Base-by-base conservation (phyloP, 37 sponge, comb jelly and placozoan genomes). In the Amphimedon queenslandica region DNA sequence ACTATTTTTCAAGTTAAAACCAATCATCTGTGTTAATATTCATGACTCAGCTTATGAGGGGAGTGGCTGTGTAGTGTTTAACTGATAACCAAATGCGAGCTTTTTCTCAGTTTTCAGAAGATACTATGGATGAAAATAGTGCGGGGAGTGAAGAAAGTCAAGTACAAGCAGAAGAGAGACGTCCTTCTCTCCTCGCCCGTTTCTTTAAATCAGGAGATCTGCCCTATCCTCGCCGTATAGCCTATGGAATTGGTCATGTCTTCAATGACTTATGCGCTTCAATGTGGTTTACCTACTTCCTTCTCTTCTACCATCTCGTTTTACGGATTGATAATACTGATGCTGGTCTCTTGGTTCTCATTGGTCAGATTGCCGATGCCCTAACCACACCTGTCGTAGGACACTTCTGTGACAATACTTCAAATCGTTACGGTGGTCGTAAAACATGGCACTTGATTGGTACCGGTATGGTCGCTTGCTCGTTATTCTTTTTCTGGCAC, bases 271-370 rank as follows among this genome's bases (percentile, higher is more conserved):
- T 97, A 35, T 87, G 89, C 69, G 91, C 98, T 66, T 84, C 92
- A 35, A 88, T 93, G 81, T 97, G 98, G 98, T 97, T 97, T 70
- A 91, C 90, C 25, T 97, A 97, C 69, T 73, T 97, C 28, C 69
- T 97, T 0, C 58, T 97, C 30, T 97, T 85, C 82, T 91, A 76
- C 47, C 94, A 93, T 68, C 66, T 53, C 37, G 94, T 97, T 10
- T 41, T 88, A 16, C 42, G 34, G 21, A 47, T 93, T 11, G 40
- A 63, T 66, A 93, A 93, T 69, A 41, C 73, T 16, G 64, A 71
- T 16, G 94, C 98, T 21, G 98, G 98, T 1, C 37, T 88, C 21
- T 78, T 97, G 27, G 68, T 97, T 31, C 84, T 97, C 32, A 90
- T 93, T 58, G 98, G 98, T 33, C 98, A 97, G 74, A 58, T 88